Conservation (phyloP, 2,113 vertebrate genomes). For the Cephalopholis sonnerati region DNA sequence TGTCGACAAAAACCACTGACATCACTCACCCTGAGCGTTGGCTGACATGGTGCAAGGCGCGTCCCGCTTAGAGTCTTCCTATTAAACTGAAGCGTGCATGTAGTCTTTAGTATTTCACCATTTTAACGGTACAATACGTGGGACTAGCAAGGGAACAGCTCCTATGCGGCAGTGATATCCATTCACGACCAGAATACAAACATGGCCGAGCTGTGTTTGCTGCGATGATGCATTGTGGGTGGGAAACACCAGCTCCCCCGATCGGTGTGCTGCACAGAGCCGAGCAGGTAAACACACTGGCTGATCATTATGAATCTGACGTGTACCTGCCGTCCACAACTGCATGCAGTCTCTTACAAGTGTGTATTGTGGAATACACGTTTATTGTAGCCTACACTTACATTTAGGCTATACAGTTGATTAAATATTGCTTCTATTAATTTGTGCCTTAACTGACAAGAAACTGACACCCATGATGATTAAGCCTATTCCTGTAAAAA, state of each 20-base stretch:
- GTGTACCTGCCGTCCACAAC: neutral
- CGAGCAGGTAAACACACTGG: conserved; percentile 4
- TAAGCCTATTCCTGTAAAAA: neutral
- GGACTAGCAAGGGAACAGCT: neutral
- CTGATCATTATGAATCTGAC: neutral
- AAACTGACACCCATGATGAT: neutral
- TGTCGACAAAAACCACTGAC: conserved; percentile 17
- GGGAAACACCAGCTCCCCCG: conserved; percentile 43
- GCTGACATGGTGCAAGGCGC: conserved; percentile 78
- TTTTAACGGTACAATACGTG: neutral
- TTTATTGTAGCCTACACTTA: neutral
- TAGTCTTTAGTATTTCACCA: conserved; percentile 39
- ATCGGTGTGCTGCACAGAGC: conserved; percentile 9
- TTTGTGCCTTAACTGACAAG: too few relatives aligned
- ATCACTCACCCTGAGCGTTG: conserved; percentile 78
- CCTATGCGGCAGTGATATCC: conserved; percentile 23
- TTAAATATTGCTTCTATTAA: neutral
- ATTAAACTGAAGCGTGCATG: conserved; percentile 65
- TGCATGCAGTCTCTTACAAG: neutral
- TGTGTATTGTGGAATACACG: neutral
- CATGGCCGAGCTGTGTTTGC: conserved; percentile 60
- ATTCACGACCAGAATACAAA: conserved; percentile 45
- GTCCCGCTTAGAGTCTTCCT: conserved; percentile 56
- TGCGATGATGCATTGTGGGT: conserved; percentile 72
- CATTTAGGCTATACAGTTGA: neutral